These are phyloP conservation scores for Orycteropus afer DNA, from an alignment of 2,113 vertebrate genomes.

Conservation along the genomic window DNA sequence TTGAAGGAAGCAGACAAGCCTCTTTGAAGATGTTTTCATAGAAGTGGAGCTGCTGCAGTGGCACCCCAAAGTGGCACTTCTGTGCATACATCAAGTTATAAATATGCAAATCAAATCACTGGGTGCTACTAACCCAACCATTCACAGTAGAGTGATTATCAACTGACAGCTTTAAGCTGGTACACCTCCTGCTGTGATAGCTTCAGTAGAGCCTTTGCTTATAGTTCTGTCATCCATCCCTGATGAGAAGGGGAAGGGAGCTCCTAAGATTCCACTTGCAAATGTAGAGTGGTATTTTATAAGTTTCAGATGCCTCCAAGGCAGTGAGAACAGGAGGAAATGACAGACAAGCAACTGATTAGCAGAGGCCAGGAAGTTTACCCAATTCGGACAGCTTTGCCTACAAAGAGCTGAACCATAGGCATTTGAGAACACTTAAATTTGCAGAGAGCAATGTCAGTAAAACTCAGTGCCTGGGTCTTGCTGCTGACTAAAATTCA, in stretches of 20 bases:
- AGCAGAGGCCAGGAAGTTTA: background rate
- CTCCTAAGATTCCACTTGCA: background rate
- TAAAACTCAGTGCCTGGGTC: background rate
- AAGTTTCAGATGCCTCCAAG: background rate
- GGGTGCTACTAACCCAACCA: conserved; percentile 38
- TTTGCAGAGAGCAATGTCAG: background rate
- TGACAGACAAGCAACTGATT: background rate
- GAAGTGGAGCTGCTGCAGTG: background rate
- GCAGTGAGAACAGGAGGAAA: background rate
- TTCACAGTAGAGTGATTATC: conserved; percentile 54
- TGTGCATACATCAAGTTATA: conserved; percentile 50
- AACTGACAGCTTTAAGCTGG: conserved; percentile 49
- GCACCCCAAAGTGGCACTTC: conserved; percentile 47
- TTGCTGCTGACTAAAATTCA: background rate
- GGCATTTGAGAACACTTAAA: background rate
- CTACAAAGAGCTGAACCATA: background rate
- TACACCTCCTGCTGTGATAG: background rate
- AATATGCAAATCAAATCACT: conserved; percentile 65
- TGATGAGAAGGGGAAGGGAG: conserved; percentile 11
- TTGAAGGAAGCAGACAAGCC: conserved; percentile 12
- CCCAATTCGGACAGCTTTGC: too few species aligned
- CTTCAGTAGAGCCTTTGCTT: conserved; percentile 60
- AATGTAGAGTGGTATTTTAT: background rate
- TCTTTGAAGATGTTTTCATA: conserved; percentile 63
- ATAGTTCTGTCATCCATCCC: conserved; percentile 40